Evolutionary conservation across 2,888 invertebrate genomes (phyloP).

Genomic region (Autographa pulchrina): DNA sequence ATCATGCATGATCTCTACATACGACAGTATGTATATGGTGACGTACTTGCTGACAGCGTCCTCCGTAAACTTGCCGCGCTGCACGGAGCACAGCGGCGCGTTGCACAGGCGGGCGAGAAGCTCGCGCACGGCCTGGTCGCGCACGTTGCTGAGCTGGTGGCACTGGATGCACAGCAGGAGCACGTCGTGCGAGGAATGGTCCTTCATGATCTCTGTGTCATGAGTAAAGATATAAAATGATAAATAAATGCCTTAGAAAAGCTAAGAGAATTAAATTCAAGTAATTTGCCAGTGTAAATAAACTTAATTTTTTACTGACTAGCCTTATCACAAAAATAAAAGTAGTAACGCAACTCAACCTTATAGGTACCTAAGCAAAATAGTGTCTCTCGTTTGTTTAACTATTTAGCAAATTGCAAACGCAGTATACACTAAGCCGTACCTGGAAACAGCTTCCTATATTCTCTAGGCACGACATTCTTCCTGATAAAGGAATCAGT

Average conservation of each 20-base stretch:
- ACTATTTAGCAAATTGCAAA: too few species aligned
- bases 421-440: slow-evolving; percentile 60
- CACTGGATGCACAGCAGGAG: slow-evolving; percentile 92
- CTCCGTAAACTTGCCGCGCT: slow-evolving; percentile 69
- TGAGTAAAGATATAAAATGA: too few species aligned
- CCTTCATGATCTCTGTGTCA: slow-evolving; percentile 91
- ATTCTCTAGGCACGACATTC: slow-evolving; percentile 95
- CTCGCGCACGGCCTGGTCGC: slow-evolving; percentile 90
- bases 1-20: too few species aligned
- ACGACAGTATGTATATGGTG: too few species aligned
- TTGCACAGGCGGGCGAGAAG: slow-evolving; percentile 89
- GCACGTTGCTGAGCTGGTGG: slow-evolving; percentile 92
- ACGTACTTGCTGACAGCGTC: slow-evolving; percentile 74
- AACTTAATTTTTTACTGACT: too few species aligned
- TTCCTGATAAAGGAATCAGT: slow-evolving; percentile 92
- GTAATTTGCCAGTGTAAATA: too few species aligned
- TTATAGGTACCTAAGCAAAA: too few species aligned
- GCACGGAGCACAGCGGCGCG: slow-evolving; percentile 89
- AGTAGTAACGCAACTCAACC: too few species aligned
- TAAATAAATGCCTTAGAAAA: neutral
- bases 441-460: slow-evolving; percentile 93
- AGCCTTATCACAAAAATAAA: too few species aligned
- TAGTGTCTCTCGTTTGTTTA: too few species aligned
- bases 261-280: too few species aligned
- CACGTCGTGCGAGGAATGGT: slow-evolving; percentile 95